These are phyloP conservation scores for Heliothis subflexa DNA, from an alignment of 1,140 invertebrate genomes.

Conservation along the genomic window DNA sequence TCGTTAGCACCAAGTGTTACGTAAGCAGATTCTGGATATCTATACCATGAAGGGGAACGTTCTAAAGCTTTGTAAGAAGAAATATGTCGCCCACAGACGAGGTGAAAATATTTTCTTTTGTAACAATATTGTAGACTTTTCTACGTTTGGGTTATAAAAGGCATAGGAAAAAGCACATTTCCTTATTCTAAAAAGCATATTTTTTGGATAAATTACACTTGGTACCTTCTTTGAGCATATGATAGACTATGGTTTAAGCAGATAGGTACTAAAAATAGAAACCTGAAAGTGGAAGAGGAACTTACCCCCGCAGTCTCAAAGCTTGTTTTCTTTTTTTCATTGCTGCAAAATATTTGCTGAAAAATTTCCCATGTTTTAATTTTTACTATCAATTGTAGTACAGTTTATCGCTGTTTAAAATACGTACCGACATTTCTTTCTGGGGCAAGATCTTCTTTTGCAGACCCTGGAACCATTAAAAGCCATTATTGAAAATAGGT, in stretches of 20 bases:
- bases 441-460: slow-evolving; percentile 62
- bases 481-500: no score
- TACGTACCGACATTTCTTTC: slow-evolving; percentile 72
- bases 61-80: no score
- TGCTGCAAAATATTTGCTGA: slow-evolving; percentile 58
- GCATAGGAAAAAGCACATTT: no score
- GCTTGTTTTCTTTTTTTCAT: slow-evolving; percentile 47
- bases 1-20: slow-evolving; percentile 60
- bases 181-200: no score
- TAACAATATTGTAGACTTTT: no score
- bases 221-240: no score
- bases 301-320: slow-evolving; percentile 54
- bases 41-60: background rate
- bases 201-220: no score
- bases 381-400: slow-evolving; percentile 12
- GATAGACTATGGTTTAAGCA: background rate
- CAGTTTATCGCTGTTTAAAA: background rate
- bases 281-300: no score
- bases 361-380: background rate
- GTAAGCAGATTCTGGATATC: background rate
- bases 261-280: background rate
- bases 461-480: slow-evolving; percentile 61
- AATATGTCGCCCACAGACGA: no score
- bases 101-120: no score
- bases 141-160: no score